These are phyloP conservation scores for Chelmon rostratus DNA, from an alignment of 2,797 vertebrate genomes.

Conservation along the genomic window DNA sequence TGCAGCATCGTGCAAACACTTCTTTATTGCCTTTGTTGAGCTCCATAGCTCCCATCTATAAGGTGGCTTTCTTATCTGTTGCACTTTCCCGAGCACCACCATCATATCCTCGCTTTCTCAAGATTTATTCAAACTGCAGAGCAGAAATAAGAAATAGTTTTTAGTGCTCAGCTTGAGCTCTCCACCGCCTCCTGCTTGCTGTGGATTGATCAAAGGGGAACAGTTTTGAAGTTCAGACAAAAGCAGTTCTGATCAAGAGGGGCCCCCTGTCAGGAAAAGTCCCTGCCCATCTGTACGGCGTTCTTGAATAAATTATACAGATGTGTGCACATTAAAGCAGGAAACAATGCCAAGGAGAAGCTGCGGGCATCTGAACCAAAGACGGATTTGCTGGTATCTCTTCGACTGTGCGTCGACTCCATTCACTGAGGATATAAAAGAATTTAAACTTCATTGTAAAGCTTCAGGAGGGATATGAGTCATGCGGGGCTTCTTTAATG, in stretches of 20 bases:
- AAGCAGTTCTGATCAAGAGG: slow-evolving; percentile 68
- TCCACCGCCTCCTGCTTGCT: slow-evolving; percentile 43
- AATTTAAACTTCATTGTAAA: slow-evolving; percentile 37
- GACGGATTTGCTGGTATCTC: slow-evolving; percentile 12
- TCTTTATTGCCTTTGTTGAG: slow-evolving; percentile 26
- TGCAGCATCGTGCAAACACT: slow-evolving; percentile 3
- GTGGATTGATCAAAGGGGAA: slow-evolving; percentile 67
- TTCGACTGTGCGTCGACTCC: slow-evolving; percentile 7
- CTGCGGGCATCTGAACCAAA: slow-evolving; percentile 6
- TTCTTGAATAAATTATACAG: slow-evolving; percentile 57
- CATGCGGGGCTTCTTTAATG: slow-evolving; percentile 29
- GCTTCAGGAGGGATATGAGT: slow-evolving; percentile 47
- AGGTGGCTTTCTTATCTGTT: slow-evolving; percentile 12
- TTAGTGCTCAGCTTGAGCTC: slow-evolving; percentile 53
- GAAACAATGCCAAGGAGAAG: slow-evolving; percentile 40
- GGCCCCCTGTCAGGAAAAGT: slow-evolving; percentile 54
- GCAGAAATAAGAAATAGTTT: slow-evolving; percentile 10
- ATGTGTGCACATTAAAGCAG: slow-evolving; percentile 53
- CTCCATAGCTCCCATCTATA: slow-evolving; percentile 1
- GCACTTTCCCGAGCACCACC: slow-evolving; percentile 17
- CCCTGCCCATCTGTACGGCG: slow-evolving; percentile 65
- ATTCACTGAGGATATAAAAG: background rate
- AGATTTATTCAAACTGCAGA: slow-evolving; percentile 49
- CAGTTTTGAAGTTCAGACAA: slow-evolving; percentile 67
- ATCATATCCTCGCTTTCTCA: slow-evolving; percentile 45